phyloP scores from a whole-genome alignment of 2,113 vertebrate genomes.

The Porphyrio hochstetteri region DNA sequence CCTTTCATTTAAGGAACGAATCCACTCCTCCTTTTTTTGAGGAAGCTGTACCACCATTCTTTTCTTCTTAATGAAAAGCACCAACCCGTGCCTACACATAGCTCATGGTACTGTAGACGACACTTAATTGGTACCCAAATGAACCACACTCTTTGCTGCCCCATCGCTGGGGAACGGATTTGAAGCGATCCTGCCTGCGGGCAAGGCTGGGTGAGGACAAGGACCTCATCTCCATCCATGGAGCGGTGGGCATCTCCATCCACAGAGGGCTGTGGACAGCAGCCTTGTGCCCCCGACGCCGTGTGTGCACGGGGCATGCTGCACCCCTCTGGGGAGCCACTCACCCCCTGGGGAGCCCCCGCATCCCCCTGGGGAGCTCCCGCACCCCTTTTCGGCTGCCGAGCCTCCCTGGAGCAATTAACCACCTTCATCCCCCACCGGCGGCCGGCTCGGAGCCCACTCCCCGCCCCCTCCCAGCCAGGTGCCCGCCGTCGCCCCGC shows the following conservation, averaged over 20 bases:
- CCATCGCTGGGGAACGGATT: accelerated
- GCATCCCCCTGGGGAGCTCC: background rate
- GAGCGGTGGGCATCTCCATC: background rate
- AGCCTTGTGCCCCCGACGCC: accelerated
- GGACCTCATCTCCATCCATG: accelerated
- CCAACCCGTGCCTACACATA: accelerated
- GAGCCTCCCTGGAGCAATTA: background rate
- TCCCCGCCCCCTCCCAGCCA: background rate
- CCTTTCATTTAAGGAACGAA: background rate
- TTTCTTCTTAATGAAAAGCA: too few relatives aligned
- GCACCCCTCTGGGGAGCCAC: background rate
- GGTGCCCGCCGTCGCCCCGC: background rate
- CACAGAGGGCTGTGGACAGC: accelerated
- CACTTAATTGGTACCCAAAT: background rate
- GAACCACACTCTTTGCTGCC: background rate
- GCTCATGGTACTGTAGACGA: background rate
- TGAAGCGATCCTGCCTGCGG: accelerated
- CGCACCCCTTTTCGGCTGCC: too few relatives aligned
- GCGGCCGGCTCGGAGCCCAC: background rate
- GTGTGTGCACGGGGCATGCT: accelerated
- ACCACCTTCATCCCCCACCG: background rate
- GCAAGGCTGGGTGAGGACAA: background rate
- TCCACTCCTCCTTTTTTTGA: background rate
- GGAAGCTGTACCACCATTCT: background rate
- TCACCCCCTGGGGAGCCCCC: background rate